Evolutionary conservation across 2,113 vertebrate species (phyloP), one percentile per base, ranked within the genome.

Genomic region (Tenrec ecaudatus): DNA sequence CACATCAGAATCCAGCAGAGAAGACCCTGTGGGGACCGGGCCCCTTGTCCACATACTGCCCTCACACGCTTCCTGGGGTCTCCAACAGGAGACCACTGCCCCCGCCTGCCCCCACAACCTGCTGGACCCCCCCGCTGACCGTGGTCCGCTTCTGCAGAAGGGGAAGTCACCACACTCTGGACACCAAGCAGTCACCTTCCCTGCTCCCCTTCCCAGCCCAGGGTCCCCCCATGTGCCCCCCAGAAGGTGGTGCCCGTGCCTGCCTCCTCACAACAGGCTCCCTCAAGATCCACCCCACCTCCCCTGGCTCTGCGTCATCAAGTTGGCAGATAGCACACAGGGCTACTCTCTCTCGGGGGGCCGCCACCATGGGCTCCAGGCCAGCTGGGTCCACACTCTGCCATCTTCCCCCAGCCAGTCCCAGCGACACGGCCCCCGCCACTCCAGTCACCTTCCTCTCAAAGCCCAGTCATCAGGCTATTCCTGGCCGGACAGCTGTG

Each of bases 261-360:
- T 66, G 25, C 7, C 84, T 9, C 40, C 71, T 25, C 11, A 1
- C 22, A 3, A 29, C 0, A 1, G 27, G 25, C 83, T 9, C 69
- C 0, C 0, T 0, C 3, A 1, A 53, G 6, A 33, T 1, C 0
- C 38, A 43, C 62, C 23, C 23, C 2, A 0, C 60, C 60, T 20
- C 60, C 60, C 17, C 60, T 62, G 60, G 9, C 23, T 66, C 2
- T 0, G 1, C 23, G n/a, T n/a, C 19, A 16, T 62, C 16, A 27
- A 36, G 20, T 11, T 57, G 82, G 68, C 12, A 25, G 64, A 66
- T 6, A 5, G 31, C 43, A 2, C 3, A 25, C 15, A 33, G 88
- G 36, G 1, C 0, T 22, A 29, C 25, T 47, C 3, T 36, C 62
- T 12, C 76, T 0, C 33, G 75, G 11, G 1, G 62, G 0, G 33